phyloP scores from a whole-genome alignment of 2,797 vertebrate species.

The Atherinosoma microstoma region DNA sequence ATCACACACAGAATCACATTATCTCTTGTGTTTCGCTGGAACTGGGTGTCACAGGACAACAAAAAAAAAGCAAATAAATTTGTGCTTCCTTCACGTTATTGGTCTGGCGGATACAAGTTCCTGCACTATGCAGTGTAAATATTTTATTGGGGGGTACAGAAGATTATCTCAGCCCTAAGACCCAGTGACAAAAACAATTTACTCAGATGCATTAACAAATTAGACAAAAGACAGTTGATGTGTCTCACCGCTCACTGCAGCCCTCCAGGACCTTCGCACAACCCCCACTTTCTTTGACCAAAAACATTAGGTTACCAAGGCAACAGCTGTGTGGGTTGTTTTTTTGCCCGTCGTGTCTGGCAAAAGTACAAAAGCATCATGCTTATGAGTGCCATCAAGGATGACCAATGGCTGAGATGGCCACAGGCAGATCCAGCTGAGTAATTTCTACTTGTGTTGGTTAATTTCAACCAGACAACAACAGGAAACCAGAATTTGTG shows the following conservation, averaged over 20 bases:
- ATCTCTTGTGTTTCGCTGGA: conserved; percentile 2
- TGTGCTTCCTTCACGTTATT: not conserved
- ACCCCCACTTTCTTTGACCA: conserved; percentile 41
- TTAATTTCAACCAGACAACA: conserved; percentile 15
- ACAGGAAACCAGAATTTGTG: not conserved
- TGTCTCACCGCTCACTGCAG: conserved; percentile 32
- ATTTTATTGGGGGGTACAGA: conserved; percentile 15
- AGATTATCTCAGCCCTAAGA: conserved; percentile 23
- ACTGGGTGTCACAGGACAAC: conserved; percentile 20
- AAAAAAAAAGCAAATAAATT: not conserved
- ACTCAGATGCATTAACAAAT: conserved; percentile 32
- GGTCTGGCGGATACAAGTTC: conserved; percentile 12
- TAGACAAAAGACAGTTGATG: conserved; percentile 47
- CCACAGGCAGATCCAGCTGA: not conserved
- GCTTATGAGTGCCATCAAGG: conserved; percentile 23
- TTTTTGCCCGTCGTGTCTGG: conserved; percentile 14
- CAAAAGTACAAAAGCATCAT: conserved; percentile 21
- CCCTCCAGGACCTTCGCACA: conserved; percentile 31
- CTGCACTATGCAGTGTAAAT: conserved; percentile 20
- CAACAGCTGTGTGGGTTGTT: conserved; percentile 36
- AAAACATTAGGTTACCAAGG: conserved; percentile 43
- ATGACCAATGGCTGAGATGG: conserved; percentile 20
- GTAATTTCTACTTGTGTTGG: conserved; percentile 10
- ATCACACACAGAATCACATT: conserved; percentile 16
- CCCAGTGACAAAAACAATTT: conserved; percentile 38